Evolutionary conservation across 2,797 vertebrate species (phyloP), one percentile per base, ranked within the genome.

Genomic region (Epinephelus awoara): DNA sequence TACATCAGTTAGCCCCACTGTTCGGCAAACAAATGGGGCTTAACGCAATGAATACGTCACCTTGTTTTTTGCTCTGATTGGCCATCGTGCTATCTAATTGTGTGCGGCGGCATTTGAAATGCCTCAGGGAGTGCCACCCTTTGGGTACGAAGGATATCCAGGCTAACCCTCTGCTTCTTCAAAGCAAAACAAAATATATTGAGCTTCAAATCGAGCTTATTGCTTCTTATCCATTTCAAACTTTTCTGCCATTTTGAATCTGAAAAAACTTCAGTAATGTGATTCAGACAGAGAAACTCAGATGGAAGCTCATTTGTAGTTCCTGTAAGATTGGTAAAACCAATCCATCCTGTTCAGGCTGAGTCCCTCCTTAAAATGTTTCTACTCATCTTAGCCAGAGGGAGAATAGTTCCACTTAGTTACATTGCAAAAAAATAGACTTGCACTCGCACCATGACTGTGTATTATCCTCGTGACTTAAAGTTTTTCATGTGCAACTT

Each of bases 311-410:
- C 61, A 83, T 52, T 82, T 73, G 75, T 82, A 83, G 84, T 88
- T 90, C 63, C 77, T 85, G 79, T 79, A 75, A 84, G 55, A 84
- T 52, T 72, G 63, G 72, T 87, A 77, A 93, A 87, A 87, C 75
- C 86, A 84, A 87, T 85, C 77, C 69, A 82, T 85, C 86, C 87
- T 58, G 23, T 80, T 75, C 76, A 84, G 78, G 13, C 65, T 50
- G 13, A 29, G 27, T 84, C 40, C 79, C 52, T 55, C 47, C 75
- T 80, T 69, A 61, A 80, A 89, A 83, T 88, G 68, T 85, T 87
- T 85, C 81, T 84, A 80, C 80, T 89, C 83, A 88, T 78, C 88
- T 83, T 88, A 65, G 82, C 87, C 77, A 70, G 59, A 77, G 86
- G 87, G 79, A 67, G 64, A 68, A 85, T 54, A 72, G 73, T 75